phyloP scores from a whole-genome alignment of 2,113 vertebrate species.

The Tyto alba region DNA sequence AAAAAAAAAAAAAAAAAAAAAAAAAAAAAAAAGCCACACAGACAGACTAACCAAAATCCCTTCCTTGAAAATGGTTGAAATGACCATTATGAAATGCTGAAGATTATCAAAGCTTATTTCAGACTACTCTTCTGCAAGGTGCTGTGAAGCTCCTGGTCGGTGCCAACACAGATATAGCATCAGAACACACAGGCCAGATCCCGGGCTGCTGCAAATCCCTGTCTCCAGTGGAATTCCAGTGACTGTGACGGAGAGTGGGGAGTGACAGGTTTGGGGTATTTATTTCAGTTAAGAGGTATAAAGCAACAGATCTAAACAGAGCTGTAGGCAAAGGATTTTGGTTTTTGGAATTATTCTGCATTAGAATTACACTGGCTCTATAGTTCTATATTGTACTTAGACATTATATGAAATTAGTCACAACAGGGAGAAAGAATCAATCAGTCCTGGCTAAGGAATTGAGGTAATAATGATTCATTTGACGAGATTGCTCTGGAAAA shows the following conservation, averaged over 20 bases:
- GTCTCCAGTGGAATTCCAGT: background rate
- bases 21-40: background rate
- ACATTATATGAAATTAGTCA: slow-evolving; percentile 61
- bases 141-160: background rate
- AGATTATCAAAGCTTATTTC: background rate
- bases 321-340: slow-evolving; percentile 28
- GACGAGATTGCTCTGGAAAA: slow-evolving; percentile 59
- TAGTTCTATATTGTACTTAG: slow-evolving; percentile 26
- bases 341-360: slow-evolving; percentile 22
- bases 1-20: too few species aligned
- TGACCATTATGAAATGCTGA: background rate
- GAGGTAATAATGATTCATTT: slow-evolving; percentile 66
- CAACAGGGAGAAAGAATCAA: slow-evolving; percentile 65
- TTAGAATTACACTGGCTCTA: background rate
- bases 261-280: background rate
- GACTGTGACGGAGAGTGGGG: background rate
- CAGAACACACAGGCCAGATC: background rate
- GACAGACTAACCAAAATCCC: background rate
- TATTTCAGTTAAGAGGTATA: slow-evolving; percentile 22
- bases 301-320: background rate
- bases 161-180: background rate
- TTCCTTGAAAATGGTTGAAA: background rate
- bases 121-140: background rate
- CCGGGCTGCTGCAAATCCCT: background rate
- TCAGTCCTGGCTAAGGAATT: slow-evolving; percentile 59